These are phyloP conservation scores for Neuroscelio doddi DNA, from an alignment of 2,888 invertebrate species.

Conservation along the genomic window DNA sequence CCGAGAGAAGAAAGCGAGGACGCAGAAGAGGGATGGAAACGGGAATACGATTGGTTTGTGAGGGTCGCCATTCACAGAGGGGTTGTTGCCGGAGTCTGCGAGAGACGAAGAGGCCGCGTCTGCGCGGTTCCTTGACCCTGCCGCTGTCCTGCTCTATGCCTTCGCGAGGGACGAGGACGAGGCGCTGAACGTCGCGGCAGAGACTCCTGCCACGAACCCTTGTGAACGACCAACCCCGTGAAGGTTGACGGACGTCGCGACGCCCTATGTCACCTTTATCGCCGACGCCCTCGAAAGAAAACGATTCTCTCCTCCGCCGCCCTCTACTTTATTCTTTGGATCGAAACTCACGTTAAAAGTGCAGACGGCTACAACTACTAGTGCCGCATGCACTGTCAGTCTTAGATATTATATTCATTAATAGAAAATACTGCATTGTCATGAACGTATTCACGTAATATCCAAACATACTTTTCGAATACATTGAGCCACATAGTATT, in stretches of 20 bases:
- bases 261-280: constrained; percentile 69
- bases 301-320: constrained; percentile 47
- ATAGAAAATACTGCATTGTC: too few relatives aligned
- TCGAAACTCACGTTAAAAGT: constrained; percentile 42
- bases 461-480: too few relatives aligned
- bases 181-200: constrained; percentile 49
- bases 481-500: too few relatives aligned
- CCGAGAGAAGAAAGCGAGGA: constrained; percentile 35
- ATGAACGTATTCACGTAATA: too few relatives aligned
- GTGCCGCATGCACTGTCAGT: constrained; percentile 18
- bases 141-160: constrained; percentile 51
- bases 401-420: too few relatives aligned
- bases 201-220: constrained; percentile 45
- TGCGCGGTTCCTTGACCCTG: constrained; percentile 68
- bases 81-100: constrained; percentile 67
- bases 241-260: constrained; percentile 71
- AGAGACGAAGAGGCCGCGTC: constrained; percentile 55
- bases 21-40: constrained; percentile 70
- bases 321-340: constrained; percentile 36
- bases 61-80: constrained; percentile 70
- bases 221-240: constrained; percentile 64
- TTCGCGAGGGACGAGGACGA: constrained; percentile 50
- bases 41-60: constrained; percentile 72
- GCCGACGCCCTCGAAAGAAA: constrained; percentile 58
- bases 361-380: constrained; percentile 40